phyloP scores from a whole-genome alignment of 1,140 invertebrate genomes.

The Amyelois transitella region DNA sequence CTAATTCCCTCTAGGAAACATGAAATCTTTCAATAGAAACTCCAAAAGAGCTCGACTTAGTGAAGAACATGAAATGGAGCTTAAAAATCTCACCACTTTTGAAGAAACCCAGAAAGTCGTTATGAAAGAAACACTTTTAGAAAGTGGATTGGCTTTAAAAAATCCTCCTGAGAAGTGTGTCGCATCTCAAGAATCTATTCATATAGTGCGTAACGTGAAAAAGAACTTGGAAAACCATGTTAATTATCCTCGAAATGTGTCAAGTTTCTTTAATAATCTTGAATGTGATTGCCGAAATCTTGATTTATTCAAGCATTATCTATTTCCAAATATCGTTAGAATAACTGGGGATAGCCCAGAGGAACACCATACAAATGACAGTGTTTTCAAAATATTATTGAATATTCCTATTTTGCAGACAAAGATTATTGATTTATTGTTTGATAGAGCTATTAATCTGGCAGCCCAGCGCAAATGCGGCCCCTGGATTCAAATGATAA shows the following conservation, averaged over 20 bases:
- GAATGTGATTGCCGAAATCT: slow-evolving; percentile 44
- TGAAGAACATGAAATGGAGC: too few species aligned
- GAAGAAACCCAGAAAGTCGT: slow-evolving; percentile 22
- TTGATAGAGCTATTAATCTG: slow-evolving; percentile 57
- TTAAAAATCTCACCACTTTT: slow-evolving; percentile 28
- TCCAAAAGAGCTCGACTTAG: slow-evolving; percentile 19
- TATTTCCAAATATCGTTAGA: slow-evolving; percentile 55
- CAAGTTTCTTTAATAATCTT: slow-evolving; percentile 48
- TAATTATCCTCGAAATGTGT: slow-evolving; percentile 58
- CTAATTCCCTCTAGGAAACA: too few species aligned
- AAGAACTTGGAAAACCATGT: slow-evolving; percentile 56
- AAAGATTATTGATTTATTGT: slow-evolving; percentile 53
- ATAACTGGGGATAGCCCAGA: slow-evolving; percentile 32
- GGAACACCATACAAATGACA: slow-evolving; percentile 38
- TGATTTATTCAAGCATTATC: slow-evolving; percentile 51
- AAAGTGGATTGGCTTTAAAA: slow-evolving; percentile 49
- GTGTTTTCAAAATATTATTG: slow-evolving; percentile 60
- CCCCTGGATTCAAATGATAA: slow-evolving; percentile 57
- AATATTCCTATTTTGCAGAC: slow-evolving; percentile 54
- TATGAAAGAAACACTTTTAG: slow-evolving; percentile 34
- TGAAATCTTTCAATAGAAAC: too few species aligned
- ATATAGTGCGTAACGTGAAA: slow-evolving; percentile 54
- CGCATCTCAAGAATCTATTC: slow-evolving; percentile 37
- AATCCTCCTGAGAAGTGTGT: slow-evolving; percentile 42
- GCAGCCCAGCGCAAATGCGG: slow-evolving; percentile 47